These are phyloP conservation scores for Clunio marinus DNA, from an alignment of 2,888 invertebrate genomes.

Conservation along the genomic window DNA sequence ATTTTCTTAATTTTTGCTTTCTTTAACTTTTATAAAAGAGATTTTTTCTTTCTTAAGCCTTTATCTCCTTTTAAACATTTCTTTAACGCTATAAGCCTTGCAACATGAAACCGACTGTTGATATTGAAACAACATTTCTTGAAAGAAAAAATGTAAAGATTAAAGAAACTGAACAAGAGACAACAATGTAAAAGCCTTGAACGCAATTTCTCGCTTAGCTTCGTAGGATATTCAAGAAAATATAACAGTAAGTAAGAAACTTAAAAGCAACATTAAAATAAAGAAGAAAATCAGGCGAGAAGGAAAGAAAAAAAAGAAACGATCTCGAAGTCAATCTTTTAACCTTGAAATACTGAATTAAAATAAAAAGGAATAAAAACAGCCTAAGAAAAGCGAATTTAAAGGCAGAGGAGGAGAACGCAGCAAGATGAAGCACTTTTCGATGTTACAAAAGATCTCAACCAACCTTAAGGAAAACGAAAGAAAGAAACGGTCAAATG, in stretches of 20 bases:
- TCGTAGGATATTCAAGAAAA: conserved; percentile 15
- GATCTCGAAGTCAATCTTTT: conserved; percentile 18
- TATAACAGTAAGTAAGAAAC: conserved; percentile 31
- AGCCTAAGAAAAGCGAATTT: conserved; percentile 34
- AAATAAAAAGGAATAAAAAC: conserved; percentile 27
- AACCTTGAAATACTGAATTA: conserved; percentile 37
- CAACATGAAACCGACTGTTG: no score
- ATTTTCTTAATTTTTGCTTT: no score
- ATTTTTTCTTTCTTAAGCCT: no score
- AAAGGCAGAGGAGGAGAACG: neutral
- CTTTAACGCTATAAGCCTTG: no score
- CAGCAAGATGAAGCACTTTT: neutral
- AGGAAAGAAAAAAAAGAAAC: conserved; percentile 17
- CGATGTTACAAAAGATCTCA: no score
- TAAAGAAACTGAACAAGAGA: neutral
- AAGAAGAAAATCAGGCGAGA: neutral
- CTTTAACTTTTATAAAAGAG: no score
- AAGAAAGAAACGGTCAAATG: conserved; percentile 19
- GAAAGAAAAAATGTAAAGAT: neutral
- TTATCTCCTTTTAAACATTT: no score
- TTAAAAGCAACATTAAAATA: neutral
- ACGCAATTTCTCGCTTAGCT: conserved; percentile 21
- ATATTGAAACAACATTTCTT: neutral
- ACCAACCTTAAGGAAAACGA: no score
- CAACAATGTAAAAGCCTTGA: conserved; percentile 12